Evolutionary conservation across 2,888 invertebrate species (phyloP), one percentile per base, ranked within the genome.

Genomic region (Cantharis nigra): DNA sequence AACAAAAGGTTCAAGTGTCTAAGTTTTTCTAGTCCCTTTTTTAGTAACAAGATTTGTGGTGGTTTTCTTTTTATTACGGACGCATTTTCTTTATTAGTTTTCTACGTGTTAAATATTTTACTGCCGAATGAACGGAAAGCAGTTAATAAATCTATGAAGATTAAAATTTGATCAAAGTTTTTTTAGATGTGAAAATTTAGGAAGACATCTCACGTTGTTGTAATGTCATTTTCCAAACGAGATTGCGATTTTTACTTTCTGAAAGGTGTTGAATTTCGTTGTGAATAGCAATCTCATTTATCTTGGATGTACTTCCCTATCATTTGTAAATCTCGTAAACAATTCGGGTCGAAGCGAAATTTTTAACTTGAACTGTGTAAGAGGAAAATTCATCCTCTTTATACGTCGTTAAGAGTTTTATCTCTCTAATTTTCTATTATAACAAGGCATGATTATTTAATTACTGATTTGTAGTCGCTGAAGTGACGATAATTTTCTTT

Each of bases 241-340:
- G 65, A 67, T 67, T 67, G 20, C 23, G 26, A n/a, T 23, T 67
- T 67, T 67, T 67, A 67, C 23, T 67, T 23, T 26, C 9, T 20
- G 26, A 67, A 67, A 67, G 23, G 65, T 67, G 65, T 65, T 65
- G 65, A 67, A 67, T 67, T 67, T 67, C 65, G 65, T 20, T 65
- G 20, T 65, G 23, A 63, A 62, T 49, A 73, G 73, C 72, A 67
- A 67, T 65, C 65, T 33, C 73, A 69, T 67, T 73, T 73, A 73
- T 69, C 73, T 20, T 28, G 23, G 62, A 73, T 73, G 33, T 65
- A 73, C 73, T 73, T 73, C 73, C 65, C 69, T 69, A 73, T 73
- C 69, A 73, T 73, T 73, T 73, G 69, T 73, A 69, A 73, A 73
- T 69, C 72, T 30, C 18, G 67, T 69, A 28, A 73, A 69, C 73